Evolutionary conservation across 1,140 invertebrate species (phyloP).

Genomic region (Magallana gigas): DNA sequence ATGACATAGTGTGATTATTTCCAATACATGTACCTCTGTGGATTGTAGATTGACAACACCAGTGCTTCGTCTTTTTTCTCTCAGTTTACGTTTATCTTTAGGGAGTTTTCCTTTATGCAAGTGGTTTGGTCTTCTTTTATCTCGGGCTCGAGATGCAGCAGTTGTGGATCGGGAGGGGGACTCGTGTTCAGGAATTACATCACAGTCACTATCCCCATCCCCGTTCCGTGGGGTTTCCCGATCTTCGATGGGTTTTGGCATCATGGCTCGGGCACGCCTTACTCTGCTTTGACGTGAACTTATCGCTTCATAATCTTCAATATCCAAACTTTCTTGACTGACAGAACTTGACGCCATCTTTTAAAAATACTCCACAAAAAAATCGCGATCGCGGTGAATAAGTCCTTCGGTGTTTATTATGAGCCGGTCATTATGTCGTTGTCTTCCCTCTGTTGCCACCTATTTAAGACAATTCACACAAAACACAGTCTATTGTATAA

Average conservation of each 20-base stretch:
- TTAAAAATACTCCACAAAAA: neutral
- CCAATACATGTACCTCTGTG: slow-evolving; percentile 79
- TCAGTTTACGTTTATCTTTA: slow-evolving; percentile 83
- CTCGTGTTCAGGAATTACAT: slow-evolving; percentile 79
- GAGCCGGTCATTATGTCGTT: no score
- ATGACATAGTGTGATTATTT: no score
- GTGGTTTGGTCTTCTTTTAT: slow-evolving; percentile 81
- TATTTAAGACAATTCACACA: no score
- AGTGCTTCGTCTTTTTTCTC: slow-evolving; percentile 84
- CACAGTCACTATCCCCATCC: slow-evolving; percentile 67
- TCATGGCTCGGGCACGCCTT: slow-evolving; percentile 81
- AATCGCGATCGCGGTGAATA: neutral
- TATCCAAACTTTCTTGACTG: slow-evolving; percentile 83
- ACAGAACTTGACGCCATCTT: slow-evolving; percentile 85
- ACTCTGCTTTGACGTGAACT: slow-evolving; percentile 82
- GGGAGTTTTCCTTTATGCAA: slow-evolving; percentile 82
- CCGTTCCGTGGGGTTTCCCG: slow-evolving; percentile 54
- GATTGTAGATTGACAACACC: slow-evolving; percentile 85
- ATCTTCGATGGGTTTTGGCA: slow-evolving; percentile 48
- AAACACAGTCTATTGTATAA: neutral
- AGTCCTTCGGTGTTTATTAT: neutral
- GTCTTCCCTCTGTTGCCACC: no score
- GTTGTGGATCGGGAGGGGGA: slow-evolving; percentile 80
- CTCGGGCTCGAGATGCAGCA: slow-evolving; percentile 76
- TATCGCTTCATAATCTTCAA: slow-evolving; percentile 83